Evolutionary conservation across 2,888 invertebrate species (phyloP), one percentile per base, ranked within the genome.

Genomic region (Calameuta idolon): DNA sequence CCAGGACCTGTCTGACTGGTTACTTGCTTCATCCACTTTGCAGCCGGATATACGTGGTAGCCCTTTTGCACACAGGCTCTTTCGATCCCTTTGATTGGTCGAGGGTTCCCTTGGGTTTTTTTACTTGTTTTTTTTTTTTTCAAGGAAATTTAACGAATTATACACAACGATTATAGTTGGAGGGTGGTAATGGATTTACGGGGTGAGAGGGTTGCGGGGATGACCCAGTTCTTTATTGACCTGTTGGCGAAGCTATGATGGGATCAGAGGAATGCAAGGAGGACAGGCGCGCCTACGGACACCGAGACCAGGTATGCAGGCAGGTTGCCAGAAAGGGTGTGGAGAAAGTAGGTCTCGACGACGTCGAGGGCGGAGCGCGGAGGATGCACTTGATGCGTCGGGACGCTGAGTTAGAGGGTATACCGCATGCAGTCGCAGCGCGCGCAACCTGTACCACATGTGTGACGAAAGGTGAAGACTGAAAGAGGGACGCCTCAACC

Each of bases 171-270:
- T 31, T 31, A 34, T 33, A 23, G 71, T 31, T 31, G 15, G 1
- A 12, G 31, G 71, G 23, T 55, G 55, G 1, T 23, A 23, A 15
- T 15, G 55, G 23, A 55, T 23, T 55, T 55, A 55, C 23, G 55
- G 23, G 55, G 55, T 23, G 55, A 55, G 55, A 12, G 12, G 11
- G 34, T 71, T 34, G 71, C 84, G 81, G 80, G 86, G 85, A 81
- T 90, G 89, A 89, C 89, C 89, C 82, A 89, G 83, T 89, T 89
- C 85, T 82, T 84, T 88, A 87, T 86, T 86, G 86, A 87, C 87
- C 89, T 87, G 87, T 88, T 85, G 85, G 85, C 84, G 84, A 85
- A 84, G 84, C 81, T 82, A 71, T 83, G 83, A 79, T 82, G 80
- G 12, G 34, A 34, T 23, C 55, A 9, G 55, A 9, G 55, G 55